Percentiles rank a stretch among this genome's conserved stretches.
phyloP scores from a whole-genome alignment of 2,113 vertebrate genomes.

The Parotia lawesii region DNA sequence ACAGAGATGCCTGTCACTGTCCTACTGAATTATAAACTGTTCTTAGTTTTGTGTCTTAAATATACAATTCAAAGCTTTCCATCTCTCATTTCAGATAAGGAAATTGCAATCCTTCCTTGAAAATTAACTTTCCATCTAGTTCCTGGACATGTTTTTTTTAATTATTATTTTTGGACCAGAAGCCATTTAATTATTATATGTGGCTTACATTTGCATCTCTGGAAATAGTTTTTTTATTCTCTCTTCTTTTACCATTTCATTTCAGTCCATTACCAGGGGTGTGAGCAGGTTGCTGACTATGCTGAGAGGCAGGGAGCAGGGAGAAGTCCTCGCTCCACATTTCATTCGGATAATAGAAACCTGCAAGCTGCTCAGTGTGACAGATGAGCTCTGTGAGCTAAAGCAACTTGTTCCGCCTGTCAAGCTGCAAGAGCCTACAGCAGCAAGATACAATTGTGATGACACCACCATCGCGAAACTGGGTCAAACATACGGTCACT shows the following conservation, averaged over 20 bases:
- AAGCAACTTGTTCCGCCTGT: conserved; percentile 74
- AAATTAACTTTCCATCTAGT: not conserved
- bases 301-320: not conserved
- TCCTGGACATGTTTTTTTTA: not conserved
- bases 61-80: not conserved
- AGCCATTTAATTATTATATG: not conserved
- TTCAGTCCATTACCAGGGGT: not conserved
- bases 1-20: not conserved
- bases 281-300: not conserved
- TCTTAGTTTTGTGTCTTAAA: not conserved
- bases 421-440: conserved; percentile 61
- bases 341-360: conserved; percentile 70
- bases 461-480: conserved; percentile 60
- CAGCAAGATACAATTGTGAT: conserved; percentile 56
- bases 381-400: conserved; percentile 65
- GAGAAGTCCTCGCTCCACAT: conserved; percentile 18
- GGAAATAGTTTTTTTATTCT: not conserved
- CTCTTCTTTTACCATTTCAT: not conserved
- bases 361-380: conserved; percentile 67
- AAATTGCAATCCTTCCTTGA: not conserved
- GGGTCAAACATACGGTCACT: conserved; percentile 72
- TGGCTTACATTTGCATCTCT: not conserved
- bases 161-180: not conserved
- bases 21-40: not conserved
- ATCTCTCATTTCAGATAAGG: not conserved